phyloP scores from a whole-genome alignment of 2,797 vertebrate genomes.

The Lacerta viridis region DNA sequence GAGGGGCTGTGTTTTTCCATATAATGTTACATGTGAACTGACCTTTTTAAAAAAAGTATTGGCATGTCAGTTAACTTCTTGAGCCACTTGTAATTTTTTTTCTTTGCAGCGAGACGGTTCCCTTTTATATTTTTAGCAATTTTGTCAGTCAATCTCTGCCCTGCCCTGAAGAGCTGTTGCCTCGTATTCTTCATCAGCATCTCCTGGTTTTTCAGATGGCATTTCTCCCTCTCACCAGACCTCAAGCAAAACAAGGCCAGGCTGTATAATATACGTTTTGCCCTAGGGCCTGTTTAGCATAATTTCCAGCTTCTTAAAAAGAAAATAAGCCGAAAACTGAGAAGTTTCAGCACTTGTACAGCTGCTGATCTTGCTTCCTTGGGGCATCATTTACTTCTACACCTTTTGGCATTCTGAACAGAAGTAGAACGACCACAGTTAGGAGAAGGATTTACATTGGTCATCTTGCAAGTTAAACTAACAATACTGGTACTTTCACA shows the following conservation, averaged over 20 bases:
- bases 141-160: not conserved
- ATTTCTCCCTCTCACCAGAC: not conserved
- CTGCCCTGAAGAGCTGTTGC: conserved; percentile 23
- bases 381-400: conserved; percentile 22
- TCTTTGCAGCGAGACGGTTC: not conserved
- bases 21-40: not conserved
- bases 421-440: not conserved
- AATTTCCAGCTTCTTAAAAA: conserved; percentile 42
- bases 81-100: not conserved
- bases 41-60: not conserved
- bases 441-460: not conserved
- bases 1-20: not conserved
- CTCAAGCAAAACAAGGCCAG: conserved; percentile 37
- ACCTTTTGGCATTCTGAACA: conserved; percentile 18
- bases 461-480: no score
- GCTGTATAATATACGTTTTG: conserved; percentile 57
- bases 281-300: conserved; percentile 53
- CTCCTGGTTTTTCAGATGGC: conserved; percentile 37
- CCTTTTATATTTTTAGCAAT: conserved; percentile 27
- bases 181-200: not conserved
- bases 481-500: not conserved
- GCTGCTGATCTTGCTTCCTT: not conserved
- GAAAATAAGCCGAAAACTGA: conserved; percentile 16
- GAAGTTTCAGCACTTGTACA: conserved; percentile 29
- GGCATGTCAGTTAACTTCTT: not conserved